Evolutionary conservation across 1,140 invertebrate species (phyloP).

Genomic region (Anastatus disparis): DNA sequence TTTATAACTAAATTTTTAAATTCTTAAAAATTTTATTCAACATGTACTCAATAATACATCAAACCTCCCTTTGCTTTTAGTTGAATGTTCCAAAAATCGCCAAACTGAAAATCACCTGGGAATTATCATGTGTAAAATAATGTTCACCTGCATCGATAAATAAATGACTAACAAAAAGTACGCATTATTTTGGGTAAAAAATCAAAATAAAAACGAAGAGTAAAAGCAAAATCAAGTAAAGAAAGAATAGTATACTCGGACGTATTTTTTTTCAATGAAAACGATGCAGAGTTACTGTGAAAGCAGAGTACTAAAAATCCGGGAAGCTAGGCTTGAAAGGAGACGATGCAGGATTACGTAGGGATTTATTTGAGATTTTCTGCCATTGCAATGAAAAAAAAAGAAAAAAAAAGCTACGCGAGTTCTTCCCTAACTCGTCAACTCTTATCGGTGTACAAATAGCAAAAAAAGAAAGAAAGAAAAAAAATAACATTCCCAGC

Average conservation of each 20-base stretch:
- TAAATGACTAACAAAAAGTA: slow-evolving; percentile 8
- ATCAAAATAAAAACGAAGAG: slow-evolving; percentile 43
- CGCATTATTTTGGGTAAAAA: no score
- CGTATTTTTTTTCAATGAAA: slow-evolving; percentile 45
- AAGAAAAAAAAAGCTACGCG: not conserved
- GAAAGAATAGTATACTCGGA: slow-evolving; percentile 35
- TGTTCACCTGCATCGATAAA: not conserved
- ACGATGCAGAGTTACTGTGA: slow-evolving; percentile 46
- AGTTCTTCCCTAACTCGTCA: not conserved
- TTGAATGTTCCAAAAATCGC: no score
- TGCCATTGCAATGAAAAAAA: slow-evolving; percentile 41
- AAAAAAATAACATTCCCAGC: slow-evolving; percentile 45
- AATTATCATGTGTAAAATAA: no score
- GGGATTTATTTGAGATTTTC: slow-evolving; percentile 67
- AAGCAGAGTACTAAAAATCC: slow-evolving; percentile 61
- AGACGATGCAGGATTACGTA: slow-evolving; percentile 64
- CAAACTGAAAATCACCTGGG: no score
- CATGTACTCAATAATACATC: no score
- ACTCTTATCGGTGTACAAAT: slow-evolving; percentile 56
- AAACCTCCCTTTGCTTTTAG: no score
- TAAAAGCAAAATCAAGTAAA: slow-evolving; percentile 48
- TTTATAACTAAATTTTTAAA: no score
- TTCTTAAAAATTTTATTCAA: no score
- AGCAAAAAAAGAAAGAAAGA: no score
- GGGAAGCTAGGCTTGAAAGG: slow-evolving; percentile 60